Conservation (phyloP, 2,797 vertebrate genomes). For the Falco novaeseelandiae region DNA sequence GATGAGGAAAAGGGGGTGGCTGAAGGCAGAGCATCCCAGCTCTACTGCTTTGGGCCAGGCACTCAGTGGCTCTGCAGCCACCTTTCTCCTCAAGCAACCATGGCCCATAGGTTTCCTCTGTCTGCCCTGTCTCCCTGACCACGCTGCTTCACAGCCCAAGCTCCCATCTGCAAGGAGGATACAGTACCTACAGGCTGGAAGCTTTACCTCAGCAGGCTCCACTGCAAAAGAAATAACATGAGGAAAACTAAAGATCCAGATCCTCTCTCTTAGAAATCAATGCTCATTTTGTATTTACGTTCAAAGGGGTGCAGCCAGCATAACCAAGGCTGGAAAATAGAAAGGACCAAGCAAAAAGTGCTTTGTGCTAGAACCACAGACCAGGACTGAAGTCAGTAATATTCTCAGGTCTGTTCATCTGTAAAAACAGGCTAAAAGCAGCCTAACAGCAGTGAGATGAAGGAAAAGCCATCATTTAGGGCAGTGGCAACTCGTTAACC, state of each 20-base stretch:
- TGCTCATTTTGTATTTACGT: background rate
- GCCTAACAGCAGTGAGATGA: background rate
- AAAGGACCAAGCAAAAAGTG: background rate
- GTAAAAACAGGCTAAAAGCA: conserved; percentile 25
- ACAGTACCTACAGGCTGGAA: background rate
- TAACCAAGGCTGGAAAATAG: background rate
- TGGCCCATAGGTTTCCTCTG: accelerated
- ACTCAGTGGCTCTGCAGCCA: background rate
- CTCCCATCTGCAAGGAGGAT: background rate
- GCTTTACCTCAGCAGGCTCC: background rate
- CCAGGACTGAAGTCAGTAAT: background rate
- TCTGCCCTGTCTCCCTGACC: background rate
- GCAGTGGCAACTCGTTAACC: conserved; percentile 58
- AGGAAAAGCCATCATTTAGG: conserved; percentile 50
- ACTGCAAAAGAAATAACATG: background rate
- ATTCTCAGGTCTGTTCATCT: background rate
- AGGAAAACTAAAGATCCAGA: background rate
- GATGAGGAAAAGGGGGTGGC: background rate
- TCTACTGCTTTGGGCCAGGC: background rate
- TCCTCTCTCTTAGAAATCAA: background rate
- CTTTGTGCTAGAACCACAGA: background rate
- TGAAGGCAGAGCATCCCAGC: background rate
- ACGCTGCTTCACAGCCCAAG: background rate
- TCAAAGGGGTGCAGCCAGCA: background rate
- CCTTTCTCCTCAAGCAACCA: background rate